Evolutionary conservation across 2,797 vertebrate genomes (phyloP), one percentile per base, ranked within the genome.

Genomic region (Enteromius unitaeniatus): DNA sequence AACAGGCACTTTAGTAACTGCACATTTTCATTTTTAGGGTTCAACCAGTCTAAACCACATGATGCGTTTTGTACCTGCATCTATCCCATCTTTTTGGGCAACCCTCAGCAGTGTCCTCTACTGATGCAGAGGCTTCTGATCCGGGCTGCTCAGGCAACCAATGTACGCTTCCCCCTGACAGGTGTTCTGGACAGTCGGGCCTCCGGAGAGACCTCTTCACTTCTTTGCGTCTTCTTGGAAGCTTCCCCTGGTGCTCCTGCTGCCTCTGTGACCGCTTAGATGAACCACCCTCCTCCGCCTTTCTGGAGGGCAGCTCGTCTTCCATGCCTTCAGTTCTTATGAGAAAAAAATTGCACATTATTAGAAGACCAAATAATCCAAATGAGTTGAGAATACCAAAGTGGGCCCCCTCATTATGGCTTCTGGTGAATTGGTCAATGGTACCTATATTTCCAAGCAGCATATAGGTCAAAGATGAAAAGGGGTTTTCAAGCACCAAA

Each of bases 31-130:
- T 31, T 5, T 40, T 65, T 5, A 40, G 10, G 34, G 45, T 67
- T 65, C 0, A n/a, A 47, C 2, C 4, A 11, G n/a, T 31, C 74
- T 47, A 28, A 3, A 74, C 23, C 53, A 79, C 68, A 13, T 4
- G 53, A 1, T 5, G 6, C 21, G 8, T 40, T 31, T 40, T 4
- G 10, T 87, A 92, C 92, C 93, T 89, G 91, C 91, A 90, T 83
- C 70, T 83, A 60, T 88, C 93, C 91, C 89, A 94, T 93, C 92
- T 95, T 89, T 94, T 95, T 84, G 92, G 93, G 84, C 92, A 95
- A 88, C 90, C 93, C 89, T 95, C 94, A 3, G 90, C 89, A 68
- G 91, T 85, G 79, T 93, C 93, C 28, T 90, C 92, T 1, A 80
- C 45, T 0, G 91, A 91, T 85, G 85, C 91, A 1, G 90, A 89